phyloP scores from a whole-genome alignment of 2,888 invertebrate genomes.

The Heterodera filipjevi region DNA sequence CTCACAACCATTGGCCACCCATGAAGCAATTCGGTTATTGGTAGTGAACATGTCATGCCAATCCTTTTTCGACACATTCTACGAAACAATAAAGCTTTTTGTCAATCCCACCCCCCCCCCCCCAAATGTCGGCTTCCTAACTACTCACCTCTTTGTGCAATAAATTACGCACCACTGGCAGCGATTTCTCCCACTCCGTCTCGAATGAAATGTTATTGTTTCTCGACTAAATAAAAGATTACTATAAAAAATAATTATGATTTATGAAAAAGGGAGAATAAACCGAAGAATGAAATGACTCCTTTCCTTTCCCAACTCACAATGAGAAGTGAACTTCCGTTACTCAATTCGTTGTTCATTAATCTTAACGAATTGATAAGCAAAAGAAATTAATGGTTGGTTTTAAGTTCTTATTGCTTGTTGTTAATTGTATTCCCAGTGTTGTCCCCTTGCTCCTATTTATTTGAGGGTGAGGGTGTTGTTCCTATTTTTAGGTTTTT shows the following conservation, averaged over 20 bases:
- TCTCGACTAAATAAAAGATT: conserved; percentile 2
- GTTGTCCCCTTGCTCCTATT: too few species aligned
- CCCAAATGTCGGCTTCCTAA: background rate
- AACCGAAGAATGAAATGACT: background rate
- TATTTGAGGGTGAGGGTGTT: too few species aligned
- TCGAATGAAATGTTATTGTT: conserved; percentile 72
- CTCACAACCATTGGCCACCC: conserved; percentile 86
- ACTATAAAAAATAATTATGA: background rate
- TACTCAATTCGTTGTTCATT: background rate
- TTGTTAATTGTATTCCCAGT: too few species aligned
- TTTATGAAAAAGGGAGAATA: background rate
- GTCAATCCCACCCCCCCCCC: too few species aligned
- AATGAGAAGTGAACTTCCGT: background rate
- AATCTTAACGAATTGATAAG: background rate
- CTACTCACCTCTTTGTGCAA: conserved; percentile 75
- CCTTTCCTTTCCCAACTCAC: background rate
- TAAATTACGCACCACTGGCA: conserved; percentile 88
- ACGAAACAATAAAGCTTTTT: conserved; percentile 64
- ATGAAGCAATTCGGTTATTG: conserved; percentile 91
- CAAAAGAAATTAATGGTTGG: too few species aligned
- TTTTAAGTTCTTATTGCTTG: too few species aligned
- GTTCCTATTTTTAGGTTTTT: too few species aligned
- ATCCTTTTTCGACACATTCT: conserved; percentile 87
- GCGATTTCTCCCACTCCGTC: conserved; percentile 94
- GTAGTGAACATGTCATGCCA: conserved; percentile 78